Base-by-base conservation (phyloP, 2,113 vertebrate species). In the Paedocypris sp. region DNA sequence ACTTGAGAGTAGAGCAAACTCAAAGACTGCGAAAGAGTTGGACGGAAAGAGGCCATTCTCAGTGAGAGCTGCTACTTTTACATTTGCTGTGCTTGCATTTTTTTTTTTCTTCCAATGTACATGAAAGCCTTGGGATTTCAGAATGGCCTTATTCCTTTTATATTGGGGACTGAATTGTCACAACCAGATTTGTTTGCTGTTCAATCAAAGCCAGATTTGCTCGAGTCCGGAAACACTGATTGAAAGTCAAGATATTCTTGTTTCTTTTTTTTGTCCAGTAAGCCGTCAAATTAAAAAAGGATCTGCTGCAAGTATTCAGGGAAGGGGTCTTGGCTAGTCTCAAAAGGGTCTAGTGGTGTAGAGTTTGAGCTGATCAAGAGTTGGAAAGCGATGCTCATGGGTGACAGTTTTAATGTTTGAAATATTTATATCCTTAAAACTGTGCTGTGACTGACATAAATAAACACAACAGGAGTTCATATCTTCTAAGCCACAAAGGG, bases 321-420 rank as follows among this genome's bases (percentile, higher is more conserved):
- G 1, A 56, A 28, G 5, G 11, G 39, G 22, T 19, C 38, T 19
- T 57, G 25, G 16, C 11, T 13, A 22, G n/a, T n/a, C n/a, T n/a
- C n/a, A n/a, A n/a, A n/a, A n/a, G n/a, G n/a, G n/a, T n/a, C n/a
- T n/a, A n/a, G n/a, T n/a, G n/a, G n/a, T n/a, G n/a, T n/a, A n/a
- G n/a, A n/a, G n/a, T n/a, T n/a, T n/a, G n/a, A n/a, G n/a, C n/a
- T n/a, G n/a, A n/a, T n/a, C n/a, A n/a, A n/a, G n/a, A n/a, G n/a
- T n/a, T n/a, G n/a, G n/a, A 85, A 82, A 86, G 84, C 75, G 67
- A 86, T 86, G 76, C 75, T 23, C 42, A 70, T 80, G 82, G 86
- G 79, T 85, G 81, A 73, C 80, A 73, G 66, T 70, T 39, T 61
- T 62, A 75, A 75, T 67, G 48, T 50, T 67, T 60, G 64, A 75